phyloP scores from a whole-genome alignment of 2,888 invertebrate genomes.

The Ichneumoninae sp. region DNA sequence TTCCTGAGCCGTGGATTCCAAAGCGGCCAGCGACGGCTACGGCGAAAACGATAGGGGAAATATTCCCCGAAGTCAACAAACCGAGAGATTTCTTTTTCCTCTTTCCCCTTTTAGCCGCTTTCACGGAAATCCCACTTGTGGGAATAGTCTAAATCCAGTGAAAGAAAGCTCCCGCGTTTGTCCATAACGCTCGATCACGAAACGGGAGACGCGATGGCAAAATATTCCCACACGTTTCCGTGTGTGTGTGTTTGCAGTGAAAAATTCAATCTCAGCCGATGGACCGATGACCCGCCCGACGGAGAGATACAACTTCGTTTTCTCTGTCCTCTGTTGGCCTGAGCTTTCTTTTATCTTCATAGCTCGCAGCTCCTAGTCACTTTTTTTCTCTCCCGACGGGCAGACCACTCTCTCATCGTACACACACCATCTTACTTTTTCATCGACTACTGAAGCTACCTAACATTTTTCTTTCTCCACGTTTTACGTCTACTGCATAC shows the following conservation, averaged over 20 bases:
- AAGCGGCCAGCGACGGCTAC: background rate
- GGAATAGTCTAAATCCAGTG: conserved; percentile 29
- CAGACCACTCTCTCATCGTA: background rate
- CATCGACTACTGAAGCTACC: background rate
- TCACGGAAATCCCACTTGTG: conserved; percentile 23
- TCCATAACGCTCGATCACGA: conserved; percentile 9
- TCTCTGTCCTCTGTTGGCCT: conserved; percentile 4
- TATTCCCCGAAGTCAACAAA: conserved; percentile 54
- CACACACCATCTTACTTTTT: background rate
- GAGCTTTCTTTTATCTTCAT: conserved; percentile 9
- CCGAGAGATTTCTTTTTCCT: conserved; percentile 21
- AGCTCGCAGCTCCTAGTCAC: conserved; percentile 1
- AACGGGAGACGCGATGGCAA: conserved; percentile 24
- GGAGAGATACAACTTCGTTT: conserved; percentile 15
- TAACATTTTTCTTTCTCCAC: background rate
- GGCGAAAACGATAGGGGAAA: background rate
- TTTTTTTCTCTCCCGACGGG: background rate
- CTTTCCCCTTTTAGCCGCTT: conserved; percentile 1
- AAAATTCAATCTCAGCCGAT: conserved; percentile 55
- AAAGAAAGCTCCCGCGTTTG: conserved; percentile 15
- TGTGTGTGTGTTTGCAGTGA: conserved; percentile 1
- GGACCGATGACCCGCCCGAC: conserved; percentile 45
- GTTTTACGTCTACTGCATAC: background rate
- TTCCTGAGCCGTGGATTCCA: conserved; percentile 11
- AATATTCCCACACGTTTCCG: conserved; percentile 17